Evolutionary conservation across 2,888 invertebrate genomes (phyloP), one percentile per base, ranked within the genome.

Genomic region (Ectropis crepuscularia): DNA sequence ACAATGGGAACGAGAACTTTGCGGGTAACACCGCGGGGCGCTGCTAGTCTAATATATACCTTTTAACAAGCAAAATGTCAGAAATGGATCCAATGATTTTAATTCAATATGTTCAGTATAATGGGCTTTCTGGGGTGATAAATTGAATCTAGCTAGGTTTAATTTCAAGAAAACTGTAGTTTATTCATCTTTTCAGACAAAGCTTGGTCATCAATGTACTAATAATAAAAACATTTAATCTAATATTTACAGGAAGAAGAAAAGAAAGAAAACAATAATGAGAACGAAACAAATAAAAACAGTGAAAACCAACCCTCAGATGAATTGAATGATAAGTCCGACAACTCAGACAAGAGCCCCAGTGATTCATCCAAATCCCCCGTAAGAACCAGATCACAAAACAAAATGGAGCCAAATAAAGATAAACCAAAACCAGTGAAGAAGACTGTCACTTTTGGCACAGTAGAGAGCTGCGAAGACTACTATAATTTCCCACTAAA

Each of bases 391-490:
- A 80, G 93, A 75, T 92, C 92, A 74, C 92, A 92, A 73, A 92
- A 92, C 76, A 92, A 93, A 86, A 93, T 93, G 93, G 93, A 93
- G 67, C 85, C 88, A 59, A 72, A 74, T 37, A 92, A 89, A 77
- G 79, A 92, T 50, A 90, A 92, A 82, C 84, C 85, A n/a, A 91
- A 90, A 83, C 88, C 90, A 74, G 87, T 93, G 62, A 95, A 94
- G 83, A 95, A 95, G 87, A 94, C 94, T 50, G 95, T 95, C 28
- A 95, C 95, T 57, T 95, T 95, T 84, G 94, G 94, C 69, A 94
- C 94, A 72, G 94, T 94, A 63, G 95, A 95, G 78, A 94, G 94
- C 69, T 95, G 94, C 81, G 94, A 94, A 82, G 95, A 95, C 77
- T 91, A 89, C 67, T 88, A 93, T 28, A 28, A 1, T 74, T 90